Base-by-base conservation (phyloP, 30 jellyfish, hydroid and myxozoan species). In the Nemopilema nomurai region DNA sequence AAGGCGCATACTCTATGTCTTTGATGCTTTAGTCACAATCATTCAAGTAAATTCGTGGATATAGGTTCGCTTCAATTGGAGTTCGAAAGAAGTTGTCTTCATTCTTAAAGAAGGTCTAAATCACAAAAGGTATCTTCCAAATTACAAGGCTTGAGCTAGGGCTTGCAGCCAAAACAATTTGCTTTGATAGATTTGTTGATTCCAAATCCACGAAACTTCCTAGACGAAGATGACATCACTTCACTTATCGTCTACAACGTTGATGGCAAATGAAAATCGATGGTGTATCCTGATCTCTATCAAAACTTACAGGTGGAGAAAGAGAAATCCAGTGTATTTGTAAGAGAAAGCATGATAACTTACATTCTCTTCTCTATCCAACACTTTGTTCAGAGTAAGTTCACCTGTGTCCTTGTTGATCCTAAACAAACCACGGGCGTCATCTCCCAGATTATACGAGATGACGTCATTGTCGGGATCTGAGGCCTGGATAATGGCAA, bases 381-480 rank as follows among this genome's bases (percentile, higher is more conserved):
- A 72, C 20, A 76, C 89, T 23, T 78, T 77, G 27, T 28, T 65
- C n/a, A 76, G 74, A 78, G 69, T 78, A 24, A 86, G 81, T 63
- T 86, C 89, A 16, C 95, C 95, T 9, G 95, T 76, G 68, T 50
- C 84, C 33, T 50, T 78, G 65, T 76, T 76, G 95, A 86, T 86
- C 70, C 27, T 86, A 82, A 86, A 86, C 26, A 8, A 16, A 13
- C 86, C 95, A 1, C 50, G n/a, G 18, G 89, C 95, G 21, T 76
- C 95, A 18, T 33, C 75, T 49, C 95, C 95, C 66, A 86, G 41
- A 17, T 79, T 33, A 24, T 76, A 86, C 50, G 71, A 75, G 28
- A 86, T 64, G 57, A 16, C 26, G 81, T 86, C 84, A 76, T 71
- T 32, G 63, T 86, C 95, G 4, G 72, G 74, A 69, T 86, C 95